A percentile compares a stretch with the other conserved stretches of the same genome.
phyloP scores from a whole-genome alignment of 2,113 vertebrate species.

The Corythornis cristatus region DNA sequence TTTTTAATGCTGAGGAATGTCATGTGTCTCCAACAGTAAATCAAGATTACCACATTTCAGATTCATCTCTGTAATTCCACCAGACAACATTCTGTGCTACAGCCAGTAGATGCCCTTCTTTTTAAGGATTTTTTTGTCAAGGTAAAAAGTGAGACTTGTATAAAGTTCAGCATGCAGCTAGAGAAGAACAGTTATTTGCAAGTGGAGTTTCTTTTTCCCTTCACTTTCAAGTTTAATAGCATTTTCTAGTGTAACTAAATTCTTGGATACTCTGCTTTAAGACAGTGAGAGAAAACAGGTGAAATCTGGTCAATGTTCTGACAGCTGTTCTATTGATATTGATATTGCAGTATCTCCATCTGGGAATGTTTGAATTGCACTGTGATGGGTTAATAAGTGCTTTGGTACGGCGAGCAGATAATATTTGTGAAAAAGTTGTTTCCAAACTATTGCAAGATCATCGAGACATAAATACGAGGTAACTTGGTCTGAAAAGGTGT shows the following conservation, averaged over 20 bases:
- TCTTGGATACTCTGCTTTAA: background rate
- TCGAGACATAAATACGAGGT: slow-evolving; percentile 79
- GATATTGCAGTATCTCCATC: slow-evolving; percentile 73
- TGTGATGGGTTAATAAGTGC: slow-evolving; percentile 81
- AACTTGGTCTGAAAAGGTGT: background rate
- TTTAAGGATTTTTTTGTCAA: background rate
- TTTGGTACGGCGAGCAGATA: slow-evolving; percentile 78
- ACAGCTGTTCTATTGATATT: background rate
- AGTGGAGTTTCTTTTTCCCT: background rate
- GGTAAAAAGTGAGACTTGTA: background rate
- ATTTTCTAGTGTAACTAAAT: background rate
- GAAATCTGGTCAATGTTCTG: background rate
- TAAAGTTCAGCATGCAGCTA: background rate
- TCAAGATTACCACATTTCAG: background rate
- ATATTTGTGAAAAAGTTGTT: slow-evolving; percentile 78
- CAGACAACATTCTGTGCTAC: background rate
- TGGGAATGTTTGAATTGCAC: slow-evolving; percentile 90
- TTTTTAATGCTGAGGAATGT: background rate
- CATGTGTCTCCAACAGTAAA: background rate
- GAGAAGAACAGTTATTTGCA: background rate
- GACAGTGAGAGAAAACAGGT: background rate
- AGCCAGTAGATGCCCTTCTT: background rate
- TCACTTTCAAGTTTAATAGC: background rate
- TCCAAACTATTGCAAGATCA: slow-evolving; percentile 79
- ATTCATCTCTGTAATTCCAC: background rate